Evolutionary conservation across 2,113 vertebrate species (phyloP), one percentile per base, ranked within the genome.

Genomic region (Clinocottus analis): DNA sequence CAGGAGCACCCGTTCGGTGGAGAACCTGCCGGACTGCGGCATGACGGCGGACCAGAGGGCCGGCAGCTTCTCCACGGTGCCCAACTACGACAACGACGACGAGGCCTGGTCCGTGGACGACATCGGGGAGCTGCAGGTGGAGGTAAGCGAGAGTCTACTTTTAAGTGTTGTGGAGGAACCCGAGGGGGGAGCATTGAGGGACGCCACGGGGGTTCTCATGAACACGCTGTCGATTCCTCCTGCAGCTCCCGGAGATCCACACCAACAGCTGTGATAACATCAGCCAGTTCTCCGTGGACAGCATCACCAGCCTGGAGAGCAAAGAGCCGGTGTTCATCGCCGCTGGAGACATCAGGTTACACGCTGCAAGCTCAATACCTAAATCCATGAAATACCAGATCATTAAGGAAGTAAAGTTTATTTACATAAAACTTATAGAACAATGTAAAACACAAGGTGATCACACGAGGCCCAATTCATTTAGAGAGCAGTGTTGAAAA

Each of bases 221-320:
- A 55, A 25, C 3, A 5, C n/a, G 3, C 10, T 25, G 21, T 17
- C 7, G 27, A 2, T 43, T 12, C 25, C 43, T 5, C 13, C 49
- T 35, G 3, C 82, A 99, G 98, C 95, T 98, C 39, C 97, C 97
- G 0, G 97, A 99, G 85, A 76, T 96, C 0, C 97, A 98, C 90
- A 95, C 97, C 89, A 99, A 95, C 95, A 99, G 98, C 94, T 97
- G 97, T 21, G 98, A 99, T 88, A 99, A 99, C 95, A 99, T 99
- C 93, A 98, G 97, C 51, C 98, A 99, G 95, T 99, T 99, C 82
- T 99, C 98, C 0, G 97, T 99, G 87, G 98, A 99, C 93, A 99
- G 97, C 92, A 98, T 99, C 95, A 98, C 96, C 78, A 99, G 98
- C 79, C 96, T 98, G 90, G 98, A 99, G 89, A 98, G 96, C 95